phyloP scores from a whole-genome alignment of 2,888 invertebrate species.

The Digitonthophagus gazella region DNA sequence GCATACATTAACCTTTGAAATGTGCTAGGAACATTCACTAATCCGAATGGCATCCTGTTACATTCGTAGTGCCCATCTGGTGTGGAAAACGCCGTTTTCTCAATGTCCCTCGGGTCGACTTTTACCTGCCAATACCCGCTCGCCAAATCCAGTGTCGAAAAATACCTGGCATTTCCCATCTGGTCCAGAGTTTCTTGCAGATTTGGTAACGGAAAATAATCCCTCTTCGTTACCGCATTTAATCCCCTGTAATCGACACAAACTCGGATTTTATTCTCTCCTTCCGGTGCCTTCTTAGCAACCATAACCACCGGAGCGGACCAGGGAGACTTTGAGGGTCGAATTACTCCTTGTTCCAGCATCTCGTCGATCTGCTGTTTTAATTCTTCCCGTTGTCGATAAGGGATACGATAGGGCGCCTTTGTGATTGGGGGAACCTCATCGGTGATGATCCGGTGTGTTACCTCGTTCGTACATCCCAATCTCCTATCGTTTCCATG shows the following conservation, averaged over 20 bases:
- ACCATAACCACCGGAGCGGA: conserved; percentile 32
- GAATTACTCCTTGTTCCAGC: conserved; percentile 31
- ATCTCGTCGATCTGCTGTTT: conserved; percentile 29
- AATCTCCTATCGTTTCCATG: conserved; percentile 8
- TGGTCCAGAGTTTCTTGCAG: conserved; percentile 18
- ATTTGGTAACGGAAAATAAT: conserved; percentile 13
- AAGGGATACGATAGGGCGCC: conserved; percentile 28
- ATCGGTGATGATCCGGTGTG: conserved; percentile 23
- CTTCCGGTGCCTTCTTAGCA: conserved; percentile 29
- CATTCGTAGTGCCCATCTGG: conserved; percentile 41
- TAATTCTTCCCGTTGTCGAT: conserved; percentile 18
- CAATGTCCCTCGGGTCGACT: conserved; percentile 28
- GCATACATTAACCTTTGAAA: conserved; percentile 44
- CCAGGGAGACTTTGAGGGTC: conserved; percentile 31
- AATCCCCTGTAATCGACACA: conserved; percentile 17
- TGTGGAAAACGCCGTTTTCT: conserved; percentile 40
- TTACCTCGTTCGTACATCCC: conserved; percentile 13
- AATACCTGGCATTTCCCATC: conserved; percentile 28
- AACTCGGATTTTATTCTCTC: conserved; percentile 27
- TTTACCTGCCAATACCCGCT: conserved; percentile 37
- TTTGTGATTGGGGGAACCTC: conserved; percentile 23
- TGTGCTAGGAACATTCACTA: conserved; percentile 45
- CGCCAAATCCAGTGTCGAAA: conserved; percentile 37
- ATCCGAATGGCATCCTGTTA: conserved; percentile 41
- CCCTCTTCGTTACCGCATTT: conserved; percentile 16